phyloP scores from a whole-genome alignment of 2,113 vertebrate species.

The Tylochromis polylepis region DNA sequence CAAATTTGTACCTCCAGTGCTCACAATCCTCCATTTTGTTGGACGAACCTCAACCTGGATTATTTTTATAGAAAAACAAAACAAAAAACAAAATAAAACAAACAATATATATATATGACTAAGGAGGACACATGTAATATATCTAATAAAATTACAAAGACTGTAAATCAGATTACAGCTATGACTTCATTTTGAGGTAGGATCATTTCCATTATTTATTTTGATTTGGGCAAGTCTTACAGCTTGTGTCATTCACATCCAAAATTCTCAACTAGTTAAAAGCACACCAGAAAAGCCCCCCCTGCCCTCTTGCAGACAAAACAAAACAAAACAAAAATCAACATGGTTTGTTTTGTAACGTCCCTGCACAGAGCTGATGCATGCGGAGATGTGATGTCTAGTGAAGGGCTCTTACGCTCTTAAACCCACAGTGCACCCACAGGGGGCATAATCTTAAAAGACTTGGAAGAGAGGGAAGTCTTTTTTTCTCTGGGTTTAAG shows the following conservation, averaged over 20 bases:
- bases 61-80: background rate
- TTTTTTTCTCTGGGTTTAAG: conserved; percentile 16
- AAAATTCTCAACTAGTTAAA: background rate
- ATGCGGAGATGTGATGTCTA: background rate
- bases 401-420: conserved; percentile 7
- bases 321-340: background rate
- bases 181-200: background rate
- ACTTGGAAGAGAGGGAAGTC: conserved; percentile 8
- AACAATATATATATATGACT: background rate
- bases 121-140: background rate
- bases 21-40: background rate
- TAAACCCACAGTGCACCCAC: conserved; percentile 42
- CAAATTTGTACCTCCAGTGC: background rate
- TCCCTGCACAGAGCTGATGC: background rate
- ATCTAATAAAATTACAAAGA: background rate
- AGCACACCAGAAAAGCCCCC: background rate
- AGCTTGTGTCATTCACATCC: background rate
- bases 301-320: background rate
- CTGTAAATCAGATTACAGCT: background rate
- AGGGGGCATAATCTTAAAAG: conserved; percentile 49
- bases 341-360: background rate
- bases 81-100: background rate
- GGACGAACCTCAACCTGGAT: conserved; percentile 1
- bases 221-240: background rate
- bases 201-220: background rate